Evolutionary conservation across 2,888 invertebrate genomes (phyloP).

Genomic region (Chaetogeoica ovagalla): DNA sequence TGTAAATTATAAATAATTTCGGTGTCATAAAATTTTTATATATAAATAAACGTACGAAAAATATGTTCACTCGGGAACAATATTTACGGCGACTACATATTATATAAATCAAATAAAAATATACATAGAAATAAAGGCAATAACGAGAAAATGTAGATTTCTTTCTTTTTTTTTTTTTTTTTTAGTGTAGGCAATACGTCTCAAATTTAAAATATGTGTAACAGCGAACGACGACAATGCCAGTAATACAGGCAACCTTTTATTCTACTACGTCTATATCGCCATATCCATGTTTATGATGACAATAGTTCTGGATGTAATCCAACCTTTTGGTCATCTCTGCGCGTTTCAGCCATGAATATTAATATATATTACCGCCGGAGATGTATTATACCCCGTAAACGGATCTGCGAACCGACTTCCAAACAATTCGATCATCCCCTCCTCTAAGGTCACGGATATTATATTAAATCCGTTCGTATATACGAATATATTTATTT

Average conservation of each 20-base stretch:
- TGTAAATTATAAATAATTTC: no score
- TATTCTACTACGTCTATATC: constrained; percentile 11
- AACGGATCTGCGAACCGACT: constrained; percentile 16
- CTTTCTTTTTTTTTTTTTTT: neutral
- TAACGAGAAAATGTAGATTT: constrained; percentile 16
- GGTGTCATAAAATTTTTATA: no score
- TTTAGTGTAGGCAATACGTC: neutral
- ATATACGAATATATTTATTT: no score
- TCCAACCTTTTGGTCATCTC: constrained; percentile 50
- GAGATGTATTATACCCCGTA: constrained; percentile 34
- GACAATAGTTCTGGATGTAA: constrained; percentile 41
- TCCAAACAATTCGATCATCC: constrained; percentile 26
- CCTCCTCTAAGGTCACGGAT: constrained; percentile 11
- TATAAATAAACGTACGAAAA: no score
- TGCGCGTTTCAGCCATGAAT: constrained; percentile 44
- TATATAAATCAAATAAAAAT: no score
- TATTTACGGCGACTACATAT: no score
- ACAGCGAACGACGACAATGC: constrained; percentile 1
- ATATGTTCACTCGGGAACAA: no score
- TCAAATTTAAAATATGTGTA: constrained; percentile 22
- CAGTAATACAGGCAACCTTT: constrained; percentile 18
- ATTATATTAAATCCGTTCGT: neutral
- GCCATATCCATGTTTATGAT: constrained; percentile 17
- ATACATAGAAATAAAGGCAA: no score
- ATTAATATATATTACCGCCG: constrained; percentile 32